Evolutionary conservation across 2,113 vertebrate genomes (phyloP), one percentile per base, ranked within the genome.

Genomic region (Plestiodon gilberti): DNA sequence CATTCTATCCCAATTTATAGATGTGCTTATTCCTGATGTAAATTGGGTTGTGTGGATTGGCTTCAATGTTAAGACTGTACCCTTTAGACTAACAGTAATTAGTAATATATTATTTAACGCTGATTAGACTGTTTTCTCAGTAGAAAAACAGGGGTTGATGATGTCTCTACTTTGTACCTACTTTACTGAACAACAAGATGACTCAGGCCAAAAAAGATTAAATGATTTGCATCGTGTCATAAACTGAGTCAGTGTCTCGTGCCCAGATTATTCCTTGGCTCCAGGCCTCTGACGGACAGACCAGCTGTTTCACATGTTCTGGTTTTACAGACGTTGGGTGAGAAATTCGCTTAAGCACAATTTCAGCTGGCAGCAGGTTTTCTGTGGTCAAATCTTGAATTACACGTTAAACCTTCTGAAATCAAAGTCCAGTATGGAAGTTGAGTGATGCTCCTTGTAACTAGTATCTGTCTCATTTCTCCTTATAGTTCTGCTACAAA

Each of bases 281-380:
- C 87, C 71, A 76, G 65, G 76, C 1, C 80, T 88, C 87, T 90
- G 79, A 87, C 91, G 91, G 83, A 84, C 55, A 8, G 85, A 82
- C 88, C 90, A 93, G 86, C 92, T 84, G 77, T 52, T 93, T 92
- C 78, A 64, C 81, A 38, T 59, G 92, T 79, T 67, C 35, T 0
- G 7, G 14, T 84, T 88, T 95, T 95, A 93, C 93, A 95, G 95
- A 96, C 96, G 94, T 95, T 75, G 79, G 69, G 61, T 87, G 28
- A 90, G 10, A 84, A 84, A 85, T 67, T 85, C 76, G 48, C 52
- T 86, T 23, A 87, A 81, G 75, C 1, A 89, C 62, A 94, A 93
- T 88, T 83, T 89, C 81, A 93, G 75, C 82, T 48, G 1, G 77
- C 76, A 92, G 62, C 43, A 78, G 33, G 62, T 70, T 87, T 87